A percentile compares a stretch with the other conserved stretches of the same genome.
phyloP scores from a whole-genome alignment of 2,797 vertebrate genomes.

The Liparis tanakae region DNA sequence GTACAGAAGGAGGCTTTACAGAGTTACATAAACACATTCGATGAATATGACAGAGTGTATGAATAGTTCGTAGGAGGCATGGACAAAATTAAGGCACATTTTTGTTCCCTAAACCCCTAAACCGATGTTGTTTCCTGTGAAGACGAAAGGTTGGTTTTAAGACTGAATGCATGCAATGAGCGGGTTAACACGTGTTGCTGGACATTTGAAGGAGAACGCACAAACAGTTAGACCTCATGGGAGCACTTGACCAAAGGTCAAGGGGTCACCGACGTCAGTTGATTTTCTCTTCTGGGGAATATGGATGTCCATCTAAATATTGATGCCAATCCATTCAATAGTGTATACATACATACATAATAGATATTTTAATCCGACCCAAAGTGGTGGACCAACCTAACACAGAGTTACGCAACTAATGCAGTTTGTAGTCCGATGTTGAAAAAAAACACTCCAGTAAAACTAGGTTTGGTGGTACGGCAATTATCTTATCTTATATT shows the following conservation, averaged over 20 bases:
- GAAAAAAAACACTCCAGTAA: not conserved
- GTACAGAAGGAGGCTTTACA: too few species aligned
- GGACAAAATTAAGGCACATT: not conserved
- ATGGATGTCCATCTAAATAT: not conserved
- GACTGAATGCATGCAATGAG: not conserved
- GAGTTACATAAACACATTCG: too few species aligned
- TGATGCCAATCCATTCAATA: not conserved
- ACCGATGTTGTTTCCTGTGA: not conserved
- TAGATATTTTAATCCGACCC: not conserved
- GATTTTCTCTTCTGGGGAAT: not conserved
- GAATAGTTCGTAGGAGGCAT: too few species aligned
- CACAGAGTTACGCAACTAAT: not conserved
- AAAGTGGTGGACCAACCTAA: not conserved
- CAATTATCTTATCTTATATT: too few species aligned
- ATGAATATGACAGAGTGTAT: too few species aligned
- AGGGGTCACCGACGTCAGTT: not conserved
- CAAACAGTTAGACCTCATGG: not conserved
- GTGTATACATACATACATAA: too few species aligned
- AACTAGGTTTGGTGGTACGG: not conserved
- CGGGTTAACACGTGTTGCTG: not conserved
- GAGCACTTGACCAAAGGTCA: not conserved
- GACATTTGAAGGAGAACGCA: not conserved
- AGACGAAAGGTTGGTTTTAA: not conserved
- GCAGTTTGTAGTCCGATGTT: not conserved
- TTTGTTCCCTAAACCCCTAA: not conserved